Conservation (phyloP, 92 coral and sea anemone genomes). For the Bergia sp. region DNA sequence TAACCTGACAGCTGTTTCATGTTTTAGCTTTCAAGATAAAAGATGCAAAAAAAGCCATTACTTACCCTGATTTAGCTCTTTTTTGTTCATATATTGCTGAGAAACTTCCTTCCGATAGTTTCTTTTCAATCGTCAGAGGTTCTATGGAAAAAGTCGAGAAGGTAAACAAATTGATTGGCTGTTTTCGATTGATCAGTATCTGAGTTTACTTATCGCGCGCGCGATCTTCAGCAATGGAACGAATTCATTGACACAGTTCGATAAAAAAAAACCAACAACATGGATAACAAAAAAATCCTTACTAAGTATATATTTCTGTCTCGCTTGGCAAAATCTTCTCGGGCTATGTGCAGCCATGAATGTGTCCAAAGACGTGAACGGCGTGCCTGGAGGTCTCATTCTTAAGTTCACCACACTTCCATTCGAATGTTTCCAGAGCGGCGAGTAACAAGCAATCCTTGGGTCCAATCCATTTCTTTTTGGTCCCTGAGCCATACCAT, state of each 20-base stretch:
- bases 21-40: not conserved
- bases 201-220: not conserved
- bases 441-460: slow-evolving; percentile 72
- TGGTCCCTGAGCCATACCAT: slow-evolving; percentile 80
- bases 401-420: slow-evolving; percentile 78
- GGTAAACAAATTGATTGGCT: not conserved
- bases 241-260: not conserved
- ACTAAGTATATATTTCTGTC: slow-evolving; percentile 93
- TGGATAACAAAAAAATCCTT: slow-evolving; percentile 35
- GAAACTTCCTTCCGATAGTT: slow-evolving; percentile 69
- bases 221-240: not conserved
- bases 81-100: slow-evolving; percentile 68
- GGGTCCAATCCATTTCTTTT: slow-evolving; percentile 67
- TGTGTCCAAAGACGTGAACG: slow-evolving; percentile 89
- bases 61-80: slow-evolving; percentile 68
- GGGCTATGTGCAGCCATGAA: slow-evolving; percentile 99
- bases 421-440: slow-evolving; percentile 88
- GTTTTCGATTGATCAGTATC: too few relatives aligned
- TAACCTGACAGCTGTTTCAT: too few relatives aligned
- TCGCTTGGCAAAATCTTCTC: slow-evolving; percentile 83
- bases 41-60: not conserved
- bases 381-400: slow-evolving; percentile 80
- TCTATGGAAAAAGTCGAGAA: slow-evolving; percentile 54
- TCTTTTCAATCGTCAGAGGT: slow-evolving; percentile 86
- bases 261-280: not conserved